Conservation (phyloP, 2,888 invertebrate species). For the Lysandra bellargus region DNA sequence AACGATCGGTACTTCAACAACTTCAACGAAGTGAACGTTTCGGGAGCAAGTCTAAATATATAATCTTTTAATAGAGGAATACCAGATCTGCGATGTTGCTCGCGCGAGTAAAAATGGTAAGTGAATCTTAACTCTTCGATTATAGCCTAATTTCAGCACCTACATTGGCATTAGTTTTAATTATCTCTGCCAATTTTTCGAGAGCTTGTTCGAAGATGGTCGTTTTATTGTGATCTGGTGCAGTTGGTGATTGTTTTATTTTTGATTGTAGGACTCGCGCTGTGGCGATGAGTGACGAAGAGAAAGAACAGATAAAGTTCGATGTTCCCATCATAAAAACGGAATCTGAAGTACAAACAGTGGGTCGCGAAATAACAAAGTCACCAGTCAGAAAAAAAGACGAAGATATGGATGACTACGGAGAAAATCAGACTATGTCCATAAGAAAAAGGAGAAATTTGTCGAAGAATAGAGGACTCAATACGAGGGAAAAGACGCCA, state of each 20-base stretch:
- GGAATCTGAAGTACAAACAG: slow-evolving; percentile 63
- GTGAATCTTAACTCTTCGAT: slow-evolving; percentile 50
- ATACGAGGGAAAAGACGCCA: slow-evolving; percentile 74
- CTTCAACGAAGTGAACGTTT: slow-evolving; percentile 52
- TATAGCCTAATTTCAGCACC: slow-evolving; percentile 54
- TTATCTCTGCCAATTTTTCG: slow-evolving; percentile 57
- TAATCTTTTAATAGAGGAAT: slow-evolving; percentile 74
- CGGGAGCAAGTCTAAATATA: slow-evolving; percentile 62
- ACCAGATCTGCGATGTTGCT: slow-evolving; percentile 61
- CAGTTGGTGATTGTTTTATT: slow-evolving; percentile 41
- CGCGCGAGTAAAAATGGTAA: slow-evolving; percentile 60
- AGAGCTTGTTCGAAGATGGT: slow-evolving; percentile 24
- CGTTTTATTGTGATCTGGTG: slow-evolving; percentile 29
- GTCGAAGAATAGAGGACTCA: slow-evolving; percentile 78
- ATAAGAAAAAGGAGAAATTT: slow-evolving; percentile 82
- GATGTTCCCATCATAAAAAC: slow-evolving; percentile 60
- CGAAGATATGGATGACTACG: slow-evolving; percentile 54
- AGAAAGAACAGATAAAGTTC: slow-evolving; percentile 50
- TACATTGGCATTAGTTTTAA: slow-evolving; percentile 64
- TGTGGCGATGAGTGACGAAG: slow-evolving; percentile 61
- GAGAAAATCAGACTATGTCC: slow-evolving; percentile 70
- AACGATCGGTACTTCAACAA: not conserved
- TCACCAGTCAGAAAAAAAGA: slow-evolving; percentile 51
- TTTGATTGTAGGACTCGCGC: slow-evolving; percentile 54
- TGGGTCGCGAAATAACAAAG: slow-evolving; percentile 53